Base-by-base conservation (phyloP, 2,888 invertebrate species). In the Endotricha flammealis region DNA sequence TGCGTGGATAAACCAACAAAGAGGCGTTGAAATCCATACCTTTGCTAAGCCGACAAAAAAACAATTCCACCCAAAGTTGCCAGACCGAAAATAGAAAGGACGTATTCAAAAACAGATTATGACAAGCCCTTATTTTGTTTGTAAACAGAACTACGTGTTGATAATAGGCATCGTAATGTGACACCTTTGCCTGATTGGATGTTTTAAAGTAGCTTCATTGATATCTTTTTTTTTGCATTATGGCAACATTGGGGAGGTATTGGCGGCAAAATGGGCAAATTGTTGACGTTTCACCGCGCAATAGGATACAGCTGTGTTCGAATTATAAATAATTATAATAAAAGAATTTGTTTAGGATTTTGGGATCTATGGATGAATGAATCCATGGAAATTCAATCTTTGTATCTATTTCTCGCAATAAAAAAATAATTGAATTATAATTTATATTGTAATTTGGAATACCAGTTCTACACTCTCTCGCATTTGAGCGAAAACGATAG, bases 101-200 rank as follows among this genome's bases (percentile, higher is more conserved):
- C 68, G 70, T 64, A 71, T 79, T 65, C 66, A 66, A 83, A 85
- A 82, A 82, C 73, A 83, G 86, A 85, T 83, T 83, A 85, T 79
- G 77, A 81, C 85, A 80, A 78, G 76, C 80, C 78, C 75, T 66
- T 86, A 80, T 86, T 86, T 70, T 86, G 86, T 85, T 85, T 83
- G 85, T 85, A 86, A 85, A 86, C 86, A 86, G 47, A 57, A 63
- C 59, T 68, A 52, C 55, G 38, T 42, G 48, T 49, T 53, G 51
- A 81, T 79, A 81, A 85, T 70, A 52, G 73, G 41, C 42, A 45
- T 52, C 59, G 86, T 83, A 83, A 86, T 78, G 74, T 76, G 83
- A 86, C 85, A 86, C 85, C 80, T 81, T 69, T 65, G 59, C 60
- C 57, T 66, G 78, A 82, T 82, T 74, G 76, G 75, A 69, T 66